Evolutionary conservation across 2,797 vertebrate genomes (phyloP).

Genomic region (Scomberomorus guttatus): DNA sequence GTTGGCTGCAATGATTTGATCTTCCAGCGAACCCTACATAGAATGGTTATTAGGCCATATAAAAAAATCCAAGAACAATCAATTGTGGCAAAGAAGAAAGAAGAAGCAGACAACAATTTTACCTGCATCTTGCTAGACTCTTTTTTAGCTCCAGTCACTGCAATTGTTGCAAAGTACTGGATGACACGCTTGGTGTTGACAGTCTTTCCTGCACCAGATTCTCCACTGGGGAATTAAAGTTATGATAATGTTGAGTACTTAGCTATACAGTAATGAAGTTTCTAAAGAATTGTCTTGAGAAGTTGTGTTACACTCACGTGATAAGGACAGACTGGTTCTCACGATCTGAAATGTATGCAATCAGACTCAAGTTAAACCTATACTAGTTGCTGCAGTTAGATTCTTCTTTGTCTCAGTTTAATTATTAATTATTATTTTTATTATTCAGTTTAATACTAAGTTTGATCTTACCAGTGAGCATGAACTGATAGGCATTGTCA

Average conservation of each 20-base stretch:
- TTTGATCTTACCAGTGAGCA: constrained; percentile 75
- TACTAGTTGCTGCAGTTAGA: background rate
- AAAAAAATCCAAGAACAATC: constrained; percentile 21
- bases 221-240: constrained; percentile 46
- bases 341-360: constrained; percentile 77
- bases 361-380: constrained; percentile 24
- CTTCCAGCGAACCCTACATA: constrained; percentile 88
- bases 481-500: constrained; percentile 91
- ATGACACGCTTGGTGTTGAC: constrained; percentile 62
- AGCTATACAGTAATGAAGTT: background rate
- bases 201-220: constrained; percentile 66
- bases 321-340: constrained; percentile 91
- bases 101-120: constrained; percentile 13
- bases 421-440: too few relatives aligned
- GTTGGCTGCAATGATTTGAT: constrained; percentile 89
- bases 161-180: constrained; percentile 59
- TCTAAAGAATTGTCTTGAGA: background rate
- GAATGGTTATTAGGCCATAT: background rate
- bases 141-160: constrained; percentile 47
- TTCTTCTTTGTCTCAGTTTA: background rate
- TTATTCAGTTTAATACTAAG: background rate
- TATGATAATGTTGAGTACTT: background rate
- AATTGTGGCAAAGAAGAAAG: background rate
- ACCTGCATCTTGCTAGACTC: constrained; percentile 63
- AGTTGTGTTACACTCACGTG: constrained; percentile 80